Base-by-base conservation (phyloP, 2,113 vertebrate species). In the Aplodontia rufa region DNA sequence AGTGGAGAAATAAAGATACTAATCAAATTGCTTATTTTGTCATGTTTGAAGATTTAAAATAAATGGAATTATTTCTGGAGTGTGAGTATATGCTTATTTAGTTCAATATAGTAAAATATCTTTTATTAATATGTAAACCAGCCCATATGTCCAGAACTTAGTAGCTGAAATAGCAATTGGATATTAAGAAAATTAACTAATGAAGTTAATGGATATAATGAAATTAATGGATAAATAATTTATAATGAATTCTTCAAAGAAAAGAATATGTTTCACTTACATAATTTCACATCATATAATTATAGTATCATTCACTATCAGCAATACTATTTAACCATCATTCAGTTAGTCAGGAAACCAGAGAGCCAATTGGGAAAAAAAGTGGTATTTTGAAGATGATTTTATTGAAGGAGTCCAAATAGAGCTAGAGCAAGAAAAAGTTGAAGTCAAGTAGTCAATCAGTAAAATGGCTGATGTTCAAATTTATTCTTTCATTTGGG, bases 91-190 rank as follows among this genome's bases (percentile, higher is more conserved):
- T 97, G n/a, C 53, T 68, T 86, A 53, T 79, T 82, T 94, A 14
- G 30, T 51, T 96, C 58, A 87, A 83, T 53, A 96, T 26, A 75
- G 7, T 94, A 97, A 97, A 19, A 22, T 90, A 30, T 94, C 35
- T 76, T 97, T 97, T 78, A 96, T 95, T 98, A 97, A 97, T 93
- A 96, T 97, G 97, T 96, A 93, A 97, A 72, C 64, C 24, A 62
- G 19, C 45, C 80, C 71, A 92, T 94, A 94, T 96, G 53, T 91
- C 97, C 83, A 72, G 2, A 45, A 90, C n/a, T 53, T 95, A 12
- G 35, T 96, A 37, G 78, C 66, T 96, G 55, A 97, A 92, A n/a
- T n/a, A n/a, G n/a, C n/a, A n/a, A n/a, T n/a, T n/a, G n/a, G n/a
- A n/a, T n/a, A n/a, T n/a, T n/a, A n/a, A n/a, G n/a, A n/a, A n/a